phyloP scores from a whole-genome alignment of 1,140 invertebrate genomes.

The Drosophila tani region DNA sequence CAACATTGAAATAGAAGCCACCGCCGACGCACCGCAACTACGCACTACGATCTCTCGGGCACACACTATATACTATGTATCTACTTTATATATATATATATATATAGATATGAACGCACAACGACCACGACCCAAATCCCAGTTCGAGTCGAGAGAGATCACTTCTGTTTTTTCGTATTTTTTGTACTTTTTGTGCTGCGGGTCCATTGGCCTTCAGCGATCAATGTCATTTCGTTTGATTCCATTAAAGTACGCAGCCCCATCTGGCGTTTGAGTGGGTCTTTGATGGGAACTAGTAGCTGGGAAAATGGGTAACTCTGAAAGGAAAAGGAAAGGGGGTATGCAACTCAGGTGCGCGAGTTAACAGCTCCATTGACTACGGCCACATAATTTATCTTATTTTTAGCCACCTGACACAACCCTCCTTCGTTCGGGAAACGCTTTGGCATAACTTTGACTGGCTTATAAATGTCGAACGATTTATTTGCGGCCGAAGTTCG shows the following conservation, averaged over 20 bases:
- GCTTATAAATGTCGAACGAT: constrained; percentile 83
- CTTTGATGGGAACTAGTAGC: not conserved
- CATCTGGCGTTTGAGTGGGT: constrained; percentile 41
- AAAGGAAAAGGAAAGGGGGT: too few species aligned
- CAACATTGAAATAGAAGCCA: constrained; percentile 76
- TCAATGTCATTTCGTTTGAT: constrained; percentile 81
- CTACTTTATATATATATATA: not conserved
- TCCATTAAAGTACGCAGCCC: constrained; percentile 72
- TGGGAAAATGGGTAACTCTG: not conserved
- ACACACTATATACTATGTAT: not conserved
- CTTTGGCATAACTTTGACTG: constrained; percentile 81
- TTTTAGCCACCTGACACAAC: constrained; percentile 60
- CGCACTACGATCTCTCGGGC: constrained; percentile 26
- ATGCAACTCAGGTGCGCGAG: constrained; percentile 64
- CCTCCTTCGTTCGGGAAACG: constrained; percentile 51
- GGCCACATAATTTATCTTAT: constrained; percentile 82
- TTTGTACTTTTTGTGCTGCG: constrained; percentile 12
- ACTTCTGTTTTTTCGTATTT: constrained; percentile 5
- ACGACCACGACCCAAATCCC: constrained; percentile 81
- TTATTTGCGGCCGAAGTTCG: constrained; percentile 72
- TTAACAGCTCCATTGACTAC: constrained; percentile 82
- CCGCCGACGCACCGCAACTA: constrained; percentile 55
- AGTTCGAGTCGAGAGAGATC: constrained; percentile 25
- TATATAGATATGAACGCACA: constrained; percentile 45
- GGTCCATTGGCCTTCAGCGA: constrained; percentile 73